Evolutionary conservation across 2,888 invertebrate genomes (phyloP), one percentile per base, ranked within the genome.

Genomic region (Chouioia cunea): DNA sequence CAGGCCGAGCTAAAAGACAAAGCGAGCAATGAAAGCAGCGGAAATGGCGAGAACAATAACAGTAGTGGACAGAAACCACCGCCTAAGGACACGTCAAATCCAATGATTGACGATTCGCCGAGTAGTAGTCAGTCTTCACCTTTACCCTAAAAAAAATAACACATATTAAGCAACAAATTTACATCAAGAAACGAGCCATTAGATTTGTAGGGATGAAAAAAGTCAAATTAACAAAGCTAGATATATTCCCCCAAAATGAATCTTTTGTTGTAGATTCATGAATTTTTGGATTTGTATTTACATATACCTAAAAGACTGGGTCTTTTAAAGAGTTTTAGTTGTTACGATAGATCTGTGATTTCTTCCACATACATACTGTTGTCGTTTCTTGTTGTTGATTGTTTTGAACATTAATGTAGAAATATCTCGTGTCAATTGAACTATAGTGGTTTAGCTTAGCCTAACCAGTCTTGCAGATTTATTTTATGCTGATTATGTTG

Each of bases 221-320:
- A 8, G 0, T n/a, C 2, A 14, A 1, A 60, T n/a, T 44, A 44
- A 53, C 63, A 22, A n/a, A n/a, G n/a, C n/a, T n/a, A n/a, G n/a
- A n/a, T n/a, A n/a, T n/a, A n/a, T n/a, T n/a, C n/a, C n/a, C n/a
- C n/a, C n/a, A n/a, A n/a, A n/a, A 27, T 27, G 27, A 27, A 27
- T 6, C 27, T 48, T 48, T 14, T 48, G 15, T 48, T 48, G 48
- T 27, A 27, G 27, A 27, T 27, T 6, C 6, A 27, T 27, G 27
- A 27, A 36, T 62, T 36, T 52, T 52, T 62, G 22, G 4, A 27
- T 56, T 14, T 15, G 14, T 56, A 12, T 44, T 16, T 27, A 22
- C 12, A 60, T 14, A 27, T 62, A 48, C 15, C n/a, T 20, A 4
- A 47, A 66, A 66, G 67, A 67, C 67, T 60, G 60, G 59, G 60